A percentile compares a stretch with the other conserved stretches of the same genome.
Evolutionary conservation across 2,888 invertebrate species (phyloP).

Genomic region (Sarcophaga carnaria): DNA sequence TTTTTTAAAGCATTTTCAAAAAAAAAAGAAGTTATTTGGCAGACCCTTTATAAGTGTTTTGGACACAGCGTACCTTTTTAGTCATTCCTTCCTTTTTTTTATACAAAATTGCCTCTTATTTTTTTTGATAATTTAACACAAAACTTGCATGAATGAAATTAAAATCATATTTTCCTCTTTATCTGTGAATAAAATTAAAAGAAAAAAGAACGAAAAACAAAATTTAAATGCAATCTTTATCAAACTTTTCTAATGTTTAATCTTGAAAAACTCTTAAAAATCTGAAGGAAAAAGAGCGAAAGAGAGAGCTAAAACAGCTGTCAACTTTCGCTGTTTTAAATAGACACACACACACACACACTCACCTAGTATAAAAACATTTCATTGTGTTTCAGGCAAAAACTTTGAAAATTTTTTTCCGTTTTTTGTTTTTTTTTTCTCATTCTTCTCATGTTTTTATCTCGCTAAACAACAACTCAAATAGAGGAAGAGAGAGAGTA

Average conservation of each 20-base stretch:
- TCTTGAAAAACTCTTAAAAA: slow-evolving; percentile 5
- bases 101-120: too few species aligned
- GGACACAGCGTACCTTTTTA: too few species aligned
- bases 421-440: not conserved
- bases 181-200: not conserved
- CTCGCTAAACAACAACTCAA: slow-evolving; percentile 29
- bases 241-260: slow-evolving; percentile 4
- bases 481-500: not conserved
- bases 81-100: too few species aligned
- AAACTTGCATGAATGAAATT: too few species aligned
- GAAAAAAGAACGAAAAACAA: not conserved
- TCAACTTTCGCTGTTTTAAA: slow-evolving; percentile 59
- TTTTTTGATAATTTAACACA: too few species aligned
- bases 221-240: not conserved
- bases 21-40: too few species aligned
- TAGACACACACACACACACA: not conserved
- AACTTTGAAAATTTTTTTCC: not conserved
- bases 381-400: slow-evolving; percentile 2
- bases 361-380: not conserved
- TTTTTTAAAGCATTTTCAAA: too few species aligned
- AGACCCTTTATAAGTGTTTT: too few species aligned
- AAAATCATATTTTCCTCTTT: too few species aligned
- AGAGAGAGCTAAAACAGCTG: slow-evolving; percentile 55
- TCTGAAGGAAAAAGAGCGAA: not conserved
- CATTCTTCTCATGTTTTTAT: slow-evolving; percentile 46